Evolutionary conservation across 1,140 invertebrate genomes (phyloP).

Genomic region (Drosophila guanche): DNA sequence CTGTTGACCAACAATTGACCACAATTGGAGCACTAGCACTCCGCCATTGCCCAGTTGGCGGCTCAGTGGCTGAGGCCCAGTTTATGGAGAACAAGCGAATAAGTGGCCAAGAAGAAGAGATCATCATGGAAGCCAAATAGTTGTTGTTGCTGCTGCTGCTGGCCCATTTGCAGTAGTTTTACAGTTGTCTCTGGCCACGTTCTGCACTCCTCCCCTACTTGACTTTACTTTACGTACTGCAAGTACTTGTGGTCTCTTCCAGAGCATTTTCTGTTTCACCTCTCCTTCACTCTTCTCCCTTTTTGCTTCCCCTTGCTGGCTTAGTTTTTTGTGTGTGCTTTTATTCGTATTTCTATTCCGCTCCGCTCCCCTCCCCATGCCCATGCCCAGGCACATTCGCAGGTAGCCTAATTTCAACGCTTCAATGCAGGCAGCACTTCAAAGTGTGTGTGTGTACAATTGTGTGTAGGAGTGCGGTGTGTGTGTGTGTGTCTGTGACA

Average conservation of each 20-base stretch:
- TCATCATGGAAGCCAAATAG: constrained; percentile 73
- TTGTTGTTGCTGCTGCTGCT: constrained; percentile 48
- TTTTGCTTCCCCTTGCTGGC: constrained; percentile 3
- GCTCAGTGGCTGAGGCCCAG: too few relatives aligned
- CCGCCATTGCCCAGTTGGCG: constrained; percentile 37
- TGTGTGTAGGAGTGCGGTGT: constrained; percentile 3
- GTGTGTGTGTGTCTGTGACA: constrained; percentile 36
- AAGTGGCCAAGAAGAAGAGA: constrained; percentile 23
- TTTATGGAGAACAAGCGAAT: constrained; percentile 5
- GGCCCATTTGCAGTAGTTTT: constrained; percentile 73
- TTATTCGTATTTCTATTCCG: constrained; percentile 10
- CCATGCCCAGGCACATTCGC: constrained; percentile 26
- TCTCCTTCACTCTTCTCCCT: background rate
- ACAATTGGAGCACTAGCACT: constrained; percentile 69
- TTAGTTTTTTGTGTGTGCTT: background rate
- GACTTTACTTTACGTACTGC: background rate
- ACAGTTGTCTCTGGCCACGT: constrained; percentile 18
- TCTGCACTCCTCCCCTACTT: too few relatives aligned
- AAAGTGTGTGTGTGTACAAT: constrained; percentile 16
- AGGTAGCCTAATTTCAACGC: constrained; percentile 80
- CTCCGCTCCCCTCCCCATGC: too few relatives aligned
- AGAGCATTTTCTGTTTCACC: constrained; percentile 1
- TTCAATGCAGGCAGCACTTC: constrained; percentile 64
- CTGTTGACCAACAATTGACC: constrained; percentile 73
- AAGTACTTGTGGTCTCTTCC: background rate